phyloP scores from a whole-genome alignment of 2,113 vertebrate genomes.

The Mus musculus region GRCm39 chr2:138223501-138224000 shows the following conservation, averaged over 20 bases:
- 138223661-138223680: background rate
- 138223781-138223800: background rate
- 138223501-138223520: slow-evolving; percentile 73
- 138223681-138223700: background rate
- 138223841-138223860: background rate
- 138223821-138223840: background rate
- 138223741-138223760: background rate
- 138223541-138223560: slow-evolving; percentile 52
- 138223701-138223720: background rate
- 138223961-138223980: background rate
- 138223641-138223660: background rate
- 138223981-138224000: background rate
- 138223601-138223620: background rate
- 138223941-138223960: background rate
- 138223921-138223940: background rate
- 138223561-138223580: slow-evolving; percentile 66
- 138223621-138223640: background rate
- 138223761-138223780: background rate
- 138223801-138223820: background rate
- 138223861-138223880: background rate
- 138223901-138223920: slow-evolving; percentile 1
- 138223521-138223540: slow-evolving; percentile 61
- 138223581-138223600: slow-evolving; percentile 6
- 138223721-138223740: background rate
- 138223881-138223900: background rate